Base-by-base conservation (phyloP, 2,113 vertebrate genomes). In the Psilopogon haemacephalus region DNA sequence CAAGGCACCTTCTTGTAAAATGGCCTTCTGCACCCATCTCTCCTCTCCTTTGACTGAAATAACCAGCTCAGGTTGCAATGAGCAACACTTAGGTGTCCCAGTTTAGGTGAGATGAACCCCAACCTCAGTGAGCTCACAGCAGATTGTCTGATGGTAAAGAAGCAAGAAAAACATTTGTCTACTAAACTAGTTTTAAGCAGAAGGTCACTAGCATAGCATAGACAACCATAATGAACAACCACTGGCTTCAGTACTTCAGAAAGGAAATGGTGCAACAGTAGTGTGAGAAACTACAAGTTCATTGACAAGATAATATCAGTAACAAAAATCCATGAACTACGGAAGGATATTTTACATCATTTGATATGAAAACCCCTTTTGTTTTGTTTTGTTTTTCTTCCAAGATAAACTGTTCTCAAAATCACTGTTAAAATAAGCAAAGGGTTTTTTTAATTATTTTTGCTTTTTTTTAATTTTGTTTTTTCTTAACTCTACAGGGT, bases 141-240 rank as follows among this genome's bases (percentile, higher is more conserved):
- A 54, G 12, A 11, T 38, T 52, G 6, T 32, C 32, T 6, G 1
- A 2, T 3, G 27, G 19, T 40, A 35, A 55, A 52, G 27, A 71
- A 15, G 40, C 23, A 64, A 62, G 33, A 46, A n/a, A 55, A 79
- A 42, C 30, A 6, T 70, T 21, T 0, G 0, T 21, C 15, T 46
- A 60, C 11, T 54, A 18, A 72, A 80, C 48, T 38, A 78, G 23
- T 37, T 69, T 44, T 77, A 69, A 91, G 40, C 33, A 65, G 32
- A 23, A 68, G 21, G 35, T 56, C 24, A 18, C 17, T 15, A 59
- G 19, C 27, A 81, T 2, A 46, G 19, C 21, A 46, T 0, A 70
- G 63, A 62, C 21, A 69, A 28, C 19, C 6, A 2, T 44, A 70
- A 59, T 5, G 35, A 79, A 42, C 19, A 78, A 60, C 8, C 20